Conservation (phyloP, 2,113 vertebrate species). For the Ramphastos sulfuratus region DNA sequence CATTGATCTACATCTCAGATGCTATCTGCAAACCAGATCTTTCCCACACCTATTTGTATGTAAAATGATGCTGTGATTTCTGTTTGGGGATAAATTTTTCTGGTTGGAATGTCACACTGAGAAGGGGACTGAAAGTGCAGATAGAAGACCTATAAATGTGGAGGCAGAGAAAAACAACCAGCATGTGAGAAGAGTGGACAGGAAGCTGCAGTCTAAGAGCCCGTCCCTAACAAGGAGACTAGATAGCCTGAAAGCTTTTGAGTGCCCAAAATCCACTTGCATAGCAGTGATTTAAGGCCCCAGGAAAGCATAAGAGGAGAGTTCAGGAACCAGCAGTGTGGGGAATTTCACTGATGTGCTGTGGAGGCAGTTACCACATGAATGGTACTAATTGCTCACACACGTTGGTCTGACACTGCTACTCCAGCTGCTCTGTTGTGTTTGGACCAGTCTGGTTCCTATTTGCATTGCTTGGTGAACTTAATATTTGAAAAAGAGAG, state of each 20-base stretch:
- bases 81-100: neutral
- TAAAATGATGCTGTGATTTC: neutral
- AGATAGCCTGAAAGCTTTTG: neutral
- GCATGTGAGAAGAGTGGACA: neutral
- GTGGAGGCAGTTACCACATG: neutral
- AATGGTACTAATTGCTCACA: neutral
- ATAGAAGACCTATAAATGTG: neutral
- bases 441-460: neutral
- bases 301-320: neutral
- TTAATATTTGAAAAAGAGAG: neutral
- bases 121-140: neutral
- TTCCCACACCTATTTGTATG: conserved; percentile 9
- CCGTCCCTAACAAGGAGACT: neutral
- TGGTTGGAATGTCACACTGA: neutral
- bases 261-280: neutral
- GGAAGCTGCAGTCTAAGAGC: neutral
- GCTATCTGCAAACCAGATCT: neutral
- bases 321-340: neutral
- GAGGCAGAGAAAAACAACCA: neutral
- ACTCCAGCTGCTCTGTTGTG: neutral
- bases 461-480: neutral
- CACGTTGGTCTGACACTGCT: neutral
- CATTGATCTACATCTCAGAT: neutral
- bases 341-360: neutral
- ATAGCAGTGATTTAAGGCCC: neutral